A percentile compares a stretch with the other conserved stretches of the same genome.
These are phyloP conservation scores for Sitophilus oryzae DNA, from an alignment of 1,140 invertebrate genomes.

Conservation along the genomic window DNA sequence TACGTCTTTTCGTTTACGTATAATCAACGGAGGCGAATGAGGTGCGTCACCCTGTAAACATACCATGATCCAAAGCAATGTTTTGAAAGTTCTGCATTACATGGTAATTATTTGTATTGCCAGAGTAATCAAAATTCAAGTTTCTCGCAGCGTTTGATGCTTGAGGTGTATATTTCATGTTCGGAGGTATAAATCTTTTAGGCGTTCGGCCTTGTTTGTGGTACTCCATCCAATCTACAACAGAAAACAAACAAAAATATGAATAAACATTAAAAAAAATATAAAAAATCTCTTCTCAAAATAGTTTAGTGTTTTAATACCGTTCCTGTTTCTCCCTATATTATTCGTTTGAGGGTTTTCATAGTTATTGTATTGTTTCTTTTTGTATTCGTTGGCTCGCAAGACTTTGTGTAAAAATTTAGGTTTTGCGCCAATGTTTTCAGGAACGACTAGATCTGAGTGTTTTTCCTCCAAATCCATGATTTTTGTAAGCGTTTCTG, in stretches of 20 bases:
- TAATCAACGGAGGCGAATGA: no score
- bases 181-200: slow-evolving; percentile 9
- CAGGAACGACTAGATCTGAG: slow-evolving; percentile 1
- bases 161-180: neutral
- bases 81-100: no score
- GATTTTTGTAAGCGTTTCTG: slow-evolving; percentile 17
- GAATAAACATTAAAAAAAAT: neutral
- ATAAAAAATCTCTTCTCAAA: neutral
- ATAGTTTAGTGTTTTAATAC: no score
- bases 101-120: no score
- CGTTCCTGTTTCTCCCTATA: no score
- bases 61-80: no score
- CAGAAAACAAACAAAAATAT: no score
- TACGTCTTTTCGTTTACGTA: no score
- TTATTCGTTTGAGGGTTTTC: no score
- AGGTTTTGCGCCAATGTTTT: slow-evolving; percentile 14
- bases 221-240: slow-evolving; percentile 1
- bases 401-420: slow-evolving; percentile 15
- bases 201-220: slow-evolving; percentile 13
- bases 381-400: no score
- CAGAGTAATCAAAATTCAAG: slow-evolving; percentile 8
- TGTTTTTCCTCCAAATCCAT: slow-evolving; percentile 16
- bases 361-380: no score
- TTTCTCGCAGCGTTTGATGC: neutral
- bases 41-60: no score